Evolutionary conservation across 2,113 vertebrate genomes (phyloP).

Genomic region (Epinephelus lanceolatus): DNA sequence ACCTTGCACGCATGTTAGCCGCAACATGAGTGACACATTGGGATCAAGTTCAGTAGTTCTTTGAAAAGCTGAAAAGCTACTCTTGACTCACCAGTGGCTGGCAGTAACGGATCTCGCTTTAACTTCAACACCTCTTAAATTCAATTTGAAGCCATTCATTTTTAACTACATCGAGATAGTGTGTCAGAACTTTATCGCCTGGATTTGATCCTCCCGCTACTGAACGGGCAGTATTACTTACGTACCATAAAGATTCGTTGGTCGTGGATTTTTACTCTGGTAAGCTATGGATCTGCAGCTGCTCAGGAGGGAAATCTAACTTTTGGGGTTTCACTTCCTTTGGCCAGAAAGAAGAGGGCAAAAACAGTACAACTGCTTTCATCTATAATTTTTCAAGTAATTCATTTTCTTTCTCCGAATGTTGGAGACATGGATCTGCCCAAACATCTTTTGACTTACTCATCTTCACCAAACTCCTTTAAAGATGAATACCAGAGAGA

Average conservation of each 20-base stretch:
- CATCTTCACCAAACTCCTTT: slow-evolving; percentile 42
- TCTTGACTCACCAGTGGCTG: slow-evolving; percentile 65
- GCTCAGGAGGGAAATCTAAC: not conserved
- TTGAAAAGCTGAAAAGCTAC: slow-evolving; percentile 67
- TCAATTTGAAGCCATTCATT: slow-evolving; percentile 70
- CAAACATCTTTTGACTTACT: slow-evolving; percentile 60
- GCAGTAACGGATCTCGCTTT: slow-evolving; percentile 70
- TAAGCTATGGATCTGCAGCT: slow-evolving; percentile 25
- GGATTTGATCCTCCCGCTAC: slow-evolving; percentile 46
- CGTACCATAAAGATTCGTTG: slow-evolving; percentile 22
- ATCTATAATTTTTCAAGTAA: slow-evolving; percentile 39
- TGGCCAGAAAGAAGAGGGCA: not conserved
- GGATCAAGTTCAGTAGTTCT: slow-evolving; percentile 71
- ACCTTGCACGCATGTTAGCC: slow-evolving; percentile 58
- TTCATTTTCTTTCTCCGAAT: slow-evolving; percentile 33
- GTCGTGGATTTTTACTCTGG: slow-evolving; percentile 23
- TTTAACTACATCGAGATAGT: slow-evolving; percentile 71
- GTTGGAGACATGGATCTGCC: slow-evolving; percentile 36
- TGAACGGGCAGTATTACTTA: slow-evolving; percentile 37
- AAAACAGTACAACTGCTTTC: slow-evolving; percentile 31
- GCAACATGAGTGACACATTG: slow-evolving; percentile 68
- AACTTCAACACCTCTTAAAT: slow-evolving; percentile 67
- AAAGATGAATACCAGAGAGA: slow-evolving; percentile 56
- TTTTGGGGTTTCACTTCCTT: slow-evolving; percentile 19
- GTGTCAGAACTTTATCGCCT: slow-evolving; percentile 56